These are phyloP conservation scores for Nomada ruficornis DNA, from an alignment of 2,888 invertebrate genomes.

Conservation along the genomic window DNA sequence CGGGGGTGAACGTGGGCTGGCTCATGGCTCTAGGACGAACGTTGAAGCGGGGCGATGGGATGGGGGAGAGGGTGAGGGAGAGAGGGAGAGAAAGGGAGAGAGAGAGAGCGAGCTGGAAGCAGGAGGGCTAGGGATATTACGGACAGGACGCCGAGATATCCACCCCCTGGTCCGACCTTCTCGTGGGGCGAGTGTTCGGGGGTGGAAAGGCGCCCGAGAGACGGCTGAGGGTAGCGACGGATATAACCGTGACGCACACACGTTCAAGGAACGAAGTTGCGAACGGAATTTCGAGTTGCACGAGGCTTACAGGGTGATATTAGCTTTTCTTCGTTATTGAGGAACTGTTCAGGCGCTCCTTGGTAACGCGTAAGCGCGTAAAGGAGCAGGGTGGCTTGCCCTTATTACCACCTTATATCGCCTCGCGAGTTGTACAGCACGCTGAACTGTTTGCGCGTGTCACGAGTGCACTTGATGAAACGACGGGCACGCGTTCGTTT, in stretches of 20 bases:
- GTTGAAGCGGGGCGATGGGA: constrained; percentile 23
- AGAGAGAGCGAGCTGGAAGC: constrained; percentile 60
- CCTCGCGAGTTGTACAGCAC: constrained; percentile 44
- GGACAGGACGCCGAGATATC: constrained; percentile 83
- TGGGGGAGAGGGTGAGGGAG: constrained; percentile 38
- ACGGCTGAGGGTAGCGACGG: constrained; percentile 79
- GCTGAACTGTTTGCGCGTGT: constrained; percentile 36
- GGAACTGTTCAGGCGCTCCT: constrained; percentile 68
- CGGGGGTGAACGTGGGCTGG: constrained; percentile 74
- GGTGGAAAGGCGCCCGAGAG: constrained; percentile 79
- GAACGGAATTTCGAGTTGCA: constrained; percentile 61
- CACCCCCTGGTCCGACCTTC: constrained; percentile 75
- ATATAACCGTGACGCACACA: constrained; percentile 78
- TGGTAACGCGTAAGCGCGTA: constrained; percentile 56
- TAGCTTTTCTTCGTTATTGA: constrained; percentile 69
- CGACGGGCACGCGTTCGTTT: neutral
- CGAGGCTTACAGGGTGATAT: constrained; percentile 39
- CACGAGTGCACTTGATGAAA: neutral
- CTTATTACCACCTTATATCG: constrained; percentile 61
- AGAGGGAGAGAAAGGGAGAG: constrained; percentile 51
- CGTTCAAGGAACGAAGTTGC: constrained; percentile 74
- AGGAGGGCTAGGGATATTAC: constrained; percentile 81
- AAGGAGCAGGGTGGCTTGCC: constrained; percentile 59
- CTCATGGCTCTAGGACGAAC: constrained; percentile 60
- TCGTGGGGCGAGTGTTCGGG: constrained; percentile 72